Evolutionary conservation across 2,113 vertebrate genomes (phyloP), one percentile per base, ranked within the genome.

Genomic region (Lepus americanus): DNA sequence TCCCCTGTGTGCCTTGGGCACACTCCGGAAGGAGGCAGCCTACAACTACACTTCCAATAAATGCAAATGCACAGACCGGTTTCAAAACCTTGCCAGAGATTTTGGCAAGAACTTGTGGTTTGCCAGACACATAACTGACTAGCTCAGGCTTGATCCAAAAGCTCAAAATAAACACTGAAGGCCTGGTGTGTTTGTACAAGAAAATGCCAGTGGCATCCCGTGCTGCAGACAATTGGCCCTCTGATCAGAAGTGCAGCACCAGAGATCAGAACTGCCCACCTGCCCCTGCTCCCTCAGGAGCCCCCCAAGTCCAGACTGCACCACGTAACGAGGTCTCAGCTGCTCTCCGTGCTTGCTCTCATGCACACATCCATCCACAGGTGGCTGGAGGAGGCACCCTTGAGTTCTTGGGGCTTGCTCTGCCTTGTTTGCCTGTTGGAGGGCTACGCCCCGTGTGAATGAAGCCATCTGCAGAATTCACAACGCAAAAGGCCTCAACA

Each of bases 31-130:
- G 51, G 69, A 92, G 70, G 63, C n/a, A 84, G 44, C 64, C 86
- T 93, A 39, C 95, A 96, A 95, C 97, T 94, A 97, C 11, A 69
- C 67, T 83, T 90, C 55, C 88, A 97, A 88, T 96, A 96, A 93
- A 94, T n/a, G 14, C 94, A 90, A 89, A 80, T 11, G 27, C 61
- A 88, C 29, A 76, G 78, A 94, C 85, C 51, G 70, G 87, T 87
- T 97, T 97, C 81, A 90, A 95, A 96, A 96, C 25, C 13, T 87
- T 27, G 31, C 93, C 92, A 87, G 0, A 3, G 39, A 88, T 95
- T 97, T 96, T 73, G 89, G 72, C 69, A 87, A 92, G 88, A 94
- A 77, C 25, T 90, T 96, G 93, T 92, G 92, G 70, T 93, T 70
- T 93, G 91, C 78, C 79, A 95, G 82, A 81, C 67, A 90, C 49